Percentiles rank a stretch among this genome's conserved stretches.
These are phyloP conservation scores for Illadopsis cleaveri DNA, from an alignment of 2,113 vertebrate genomes.

Conservation along the genomic window DNA sequence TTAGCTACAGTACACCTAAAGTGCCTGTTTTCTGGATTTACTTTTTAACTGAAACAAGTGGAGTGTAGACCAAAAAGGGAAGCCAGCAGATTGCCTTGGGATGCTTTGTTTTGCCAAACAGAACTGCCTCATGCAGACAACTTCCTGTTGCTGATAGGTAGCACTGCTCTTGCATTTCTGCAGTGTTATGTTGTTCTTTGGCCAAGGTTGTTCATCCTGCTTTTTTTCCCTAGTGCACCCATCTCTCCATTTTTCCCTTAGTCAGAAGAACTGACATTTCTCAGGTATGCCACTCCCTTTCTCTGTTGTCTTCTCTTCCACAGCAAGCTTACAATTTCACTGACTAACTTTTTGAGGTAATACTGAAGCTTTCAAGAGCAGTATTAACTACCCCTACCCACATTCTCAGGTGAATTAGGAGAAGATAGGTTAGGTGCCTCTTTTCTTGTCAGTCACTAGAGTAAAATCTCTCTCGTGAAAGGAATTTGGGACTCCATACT, in stretches of 20 bases:
- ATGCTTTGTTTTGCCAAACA: background rate
- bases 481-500: background rate
- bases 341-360: background rate
- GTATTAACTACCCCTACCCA: background rate
- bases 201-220: background rate
- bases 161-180: background rate
- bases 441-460: background rate
- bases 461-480: background rate
- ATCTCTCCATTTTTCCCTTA: background rate
- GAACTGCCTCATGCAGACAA: rapidly evolving
- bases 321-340: background rate
- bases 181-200: background rate
- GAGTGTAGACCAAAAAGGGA: background rate
- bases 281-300: background rate
- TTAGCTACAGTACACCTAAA: background rate
- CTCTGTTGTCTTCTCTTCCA: background rate
- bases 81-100: background rate
- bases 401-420: background rate
- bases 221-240: background rate
- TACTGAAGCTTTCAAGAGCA: background rate
- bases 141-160: background rate
- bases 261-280: background rate
- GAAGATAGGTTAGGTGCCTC: background rate
- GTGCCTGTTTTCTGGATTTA: background rate
- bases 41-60: background rate